A percentile compares a stretch with the other conserved stretches of the same genome.
Evolutionary conservation across 2,797 vertebrate species (phyloP).

Genomic region (Mus minutoides): DNA sequence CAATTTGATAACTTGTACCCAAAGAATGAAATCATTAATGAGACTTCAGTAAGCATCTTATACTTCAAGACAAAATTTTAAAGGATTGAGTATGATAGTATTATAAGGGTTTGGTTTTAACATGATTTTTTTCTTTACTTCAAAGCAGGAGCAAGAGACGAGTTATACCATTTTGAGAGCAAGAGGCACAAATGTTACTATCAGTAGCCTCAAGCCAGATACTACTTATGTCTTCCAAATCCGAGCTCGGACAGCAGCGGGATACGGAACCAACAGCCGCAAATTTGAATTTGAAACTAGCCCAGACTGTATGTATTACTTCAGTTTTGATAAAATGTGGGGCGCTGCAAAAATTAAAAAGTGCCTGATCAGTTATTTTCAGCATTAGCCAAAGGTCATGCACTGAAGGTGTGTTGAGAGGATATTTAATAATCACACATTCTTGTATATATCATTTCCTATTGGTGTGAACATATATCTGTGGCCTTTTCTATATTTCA

Average conservation of each 20-base stretch:
- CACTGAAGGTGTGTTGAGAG: conserved; percentile 54
- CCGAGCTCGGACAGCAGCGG: conserved; percentile 96
- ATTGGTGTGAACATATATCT: background rate
- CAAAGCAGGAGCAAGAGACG: conserved; percentile 99
- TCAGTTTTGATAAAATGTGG: conserved; percentile 5
- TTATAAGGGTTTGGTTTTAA: conserved; percentile 77
- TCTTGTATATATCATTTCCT: conserved; percentile 52
- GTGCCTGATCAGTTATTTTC: conserved; percentile 57
- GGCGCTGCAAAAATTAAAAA: background rate
- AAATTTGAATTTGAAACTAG: conserved; percentile 99
- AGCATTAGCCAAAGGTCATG: conserved; percentile 47
- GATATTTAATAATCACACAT: conserved; percentile 54
- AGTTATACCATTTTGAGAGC: conserved; percentile 98
- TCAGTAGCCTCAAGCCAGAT: conserved; percentile 96
- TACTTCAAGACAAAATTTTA: background rate
- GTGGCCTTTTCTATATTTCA: conserved; percentile 60
- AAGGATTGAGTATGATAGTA: background rate
- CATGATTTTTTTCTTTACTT: conserved; percentile 77
- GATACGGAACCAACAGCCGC: conserved; percentile 96
- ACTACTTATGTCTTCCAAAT: conserved; percentile 98
- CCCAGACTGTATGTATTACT: conserved; percentile 94
- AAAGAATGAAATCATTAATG: background rate
- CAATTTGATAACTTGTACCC: background rate
- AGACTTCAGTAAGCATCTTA: background rate
- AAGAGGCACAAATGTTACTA: conserved; percentile 95